Conservation (phyloP, 2,113 vertebrate genomes). For the Motacilla tschutschensis region DNA sequence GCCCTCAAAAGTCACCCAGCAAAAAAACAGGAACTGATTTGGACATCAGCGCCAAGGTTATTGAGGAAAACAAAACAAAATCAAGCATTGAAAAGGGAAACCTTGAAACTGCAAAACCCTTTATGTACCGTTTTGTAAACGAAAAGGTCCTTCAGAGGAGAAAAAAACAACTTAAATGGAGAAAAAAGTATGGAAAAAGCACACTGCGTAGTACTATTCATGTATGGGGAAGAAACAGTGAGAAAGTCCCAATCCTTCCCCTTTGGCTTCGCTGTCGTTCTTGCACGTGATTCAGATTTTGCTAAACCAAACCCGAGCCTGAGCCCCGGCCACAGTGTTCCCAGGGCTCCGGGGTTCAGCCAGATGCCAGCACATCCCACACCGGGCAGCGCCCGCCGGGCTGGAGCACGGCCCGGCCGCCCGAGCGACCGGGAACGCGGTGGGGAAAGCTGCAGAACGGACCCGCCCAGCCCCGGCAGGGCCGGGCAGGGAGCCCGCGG, state of each 20-base stretch:
- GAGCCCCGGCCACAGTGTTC: accelerated
- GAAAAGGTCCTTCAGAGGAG: neutral
- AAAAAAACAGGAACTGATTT: conserved; percentile 3
- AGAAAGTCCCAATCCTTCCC: accelerated
- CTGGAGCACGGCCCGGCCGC: neutral
- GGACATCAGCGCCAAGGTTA: neutral
- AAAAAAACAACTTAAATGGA: accelerated
- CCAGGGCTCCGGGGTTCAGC: neutral
- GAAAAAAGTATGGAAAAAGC: accelerated
- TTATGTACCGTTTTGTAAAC: accelerated
- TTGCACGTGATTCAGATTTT: neutral
- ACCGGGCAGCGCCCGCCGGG: neutral
- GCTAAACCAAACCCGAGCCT: neutral
- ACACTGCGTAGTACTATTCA: accelerated
- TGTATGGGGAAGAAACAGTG: accelerated
- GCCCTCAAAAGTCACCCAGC: neutral
- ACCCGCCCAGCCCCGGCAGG: neutral
- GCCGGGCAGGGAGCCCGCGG: neutral
- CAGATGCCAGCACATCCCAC: neutral
- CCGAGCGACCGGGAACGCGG: neutral
- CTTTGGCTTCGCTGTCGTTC: neutral
- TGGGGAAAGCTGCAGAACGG: neutral
- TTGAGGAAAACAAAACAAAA: neutral
- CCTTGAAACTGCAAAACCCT: accelerated
- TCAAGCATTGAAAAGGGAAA: neutral